Base-by-base conservation (phyloP, 2,888 invertebrate genomes). In the Troilus luridus region DNA sequence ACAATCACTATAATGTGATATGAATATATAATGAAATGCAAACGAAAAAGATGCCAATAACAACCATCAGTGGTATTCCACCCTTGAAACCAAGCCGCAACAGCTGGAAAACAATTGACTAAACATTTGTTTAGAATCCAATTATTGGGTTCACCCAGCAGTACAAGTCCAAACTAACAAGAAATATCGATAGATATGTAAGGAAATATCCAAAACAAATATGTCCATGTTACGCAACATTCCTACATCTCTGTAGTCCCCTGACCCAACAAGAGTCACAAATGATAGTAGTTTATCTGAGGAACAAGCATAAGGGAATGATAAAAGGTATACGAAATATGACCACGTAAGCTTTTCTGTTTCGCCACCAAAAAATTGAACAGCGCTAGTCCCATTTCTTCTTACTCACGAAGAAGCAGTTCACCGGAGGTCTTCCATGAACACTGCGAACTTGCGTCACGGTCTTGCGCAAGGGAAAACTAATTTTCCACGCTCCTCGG, bases 401-500 rank as follows among this genome's bases (percentile, higher is more conserved):
- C 54, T 21, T 19, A 54, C 56, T 56, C 56, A 54, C 81, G 81
- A 81, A 41, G 81, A 54, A 56, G 81, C 41, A 81, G 54, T 77
- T 21, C 54, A 19, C 54, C 11, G 54, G 19, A 81, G 81, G 54
- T 81, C 81, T 81, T 81, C 81, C 19, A 56, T 81, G 54, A 54
- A 19, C 81, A 56, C 19, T 81, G 81, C 54, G 81, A 67, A 24
- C 56, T 81, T 81, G 81, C 56, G 81, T 81, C 81, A 81, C 81
- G 81, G 81, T 56, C 56, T 81, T 81, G 81, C 81, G 56, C 81
- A 81, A 54, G 81, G 54, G 54, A 54, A 81, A 81, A 81, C 81
- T 41, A 56, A 81, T 81, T 81, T 81, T 81, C 81, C 81, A 81
- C 81, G 81, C 81, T 81, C 81, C 54, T 81, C 81, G 81, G 81